Base-by-base conservation (phyloP, 2,113 vertebrate species). In the Otus sunia region DNA sequence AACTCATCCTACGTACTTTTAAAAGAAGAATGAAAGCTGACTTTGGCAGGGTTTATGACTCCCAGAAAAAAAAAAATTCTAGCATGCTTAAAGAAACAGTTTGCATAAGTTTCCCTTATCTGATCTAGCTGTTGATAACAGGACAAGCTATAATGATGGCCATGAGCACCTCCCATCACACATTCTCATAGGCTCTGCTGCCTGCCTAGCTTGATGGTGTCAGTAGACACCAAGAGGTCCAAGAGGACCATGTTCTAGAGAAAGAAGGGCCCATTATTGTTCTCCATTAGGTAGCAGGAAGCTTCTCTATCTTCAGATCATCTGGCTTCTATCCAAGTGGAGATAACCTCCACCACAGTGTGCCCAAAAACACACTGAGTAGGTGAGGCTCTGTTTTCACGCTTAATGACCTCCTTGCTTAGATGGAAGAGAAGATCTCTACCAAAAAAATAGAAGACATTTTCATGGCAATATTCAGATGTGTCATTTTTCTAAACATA, bases 1-100 rank as follows among this genome's bases (percentile, higher is more conserved):
- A 92, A 95, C 34, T 56, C 90, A 94, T 93, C 86, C 96, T 92
- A 88, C n/a, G 4, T 93, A 60, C 30, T 84, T 92, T 80, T 88
- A 90, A 71, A 94, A 92, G 89, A 87, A 96, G 82, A 95, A 94
- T 77, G 76, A 91, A 94, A 93, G 83, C 68, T 95, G 79, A 92
- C 52, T 93, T 79, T 92, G 92, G 75, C 71, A 88, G 41, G 11
- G 30, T 79, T 90, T 88, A 86, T 90, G 72, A 91, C 64, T 92
- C 55, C 18, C 26, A 76, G 62, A 17, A 78, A 91, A 86, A 79
- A 32, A 41, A 39, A 36, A 56, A 69, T 34, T 68, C 58, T 34
- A 80, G 17, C 63, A 72, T 71, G 63, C 86, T 88, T 94, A 79
- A 89, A 94, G 91, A 93, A 85, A 6, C 20, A 32, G 34, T 89